Base-by-base conservation (phyloP, 2,888 invertebrate species). In the Temnothorax ravouxi region DNA sequence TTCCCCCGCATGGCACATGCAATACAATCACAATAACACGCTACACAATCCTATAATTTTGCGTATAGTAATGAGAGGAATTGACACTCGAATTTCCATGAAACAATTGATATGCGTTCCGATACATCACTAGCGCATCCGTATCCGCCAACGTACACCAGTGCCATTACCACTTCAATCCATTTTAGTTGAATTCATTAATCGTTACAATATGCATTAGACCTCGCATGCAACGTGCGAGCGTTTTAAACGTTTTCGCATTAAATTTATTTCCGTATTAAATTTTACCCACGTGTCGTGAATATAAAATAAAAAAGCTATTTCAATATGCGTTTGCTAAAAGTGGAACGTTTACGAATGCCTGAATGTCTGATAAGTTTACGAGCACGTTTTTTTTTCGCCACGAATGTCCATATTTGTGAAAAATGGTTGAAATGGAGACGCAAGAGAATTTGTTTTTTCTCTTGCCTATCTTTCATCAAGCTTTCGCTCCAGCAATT, bases 31-130 rank as follows among this genome's bases (percentile, higher is more conserved):
- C 67, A 41, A 54, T 84, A 81, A 81, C 69, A 38, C 44, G 75
- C 52, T 62, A 79, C 79, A 82, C 83, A 86, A 85, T 87, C 87
- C 81, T 86, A 87, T 87, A 90, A 90, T 88, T 88, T 88, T 74
- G 84, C 83, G 87, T 90, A 88, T 88, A 88, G 86, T 85, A 90
- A 89, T 89, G 88, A 87, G 85, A 85, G 90, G 84, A 87, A 90
- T 84, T 84, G 88, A 90, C 90, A 86, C 86, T 90, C 84, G 88
- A 88, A 88, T 90, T 90, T 90, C 90, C 89, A 90, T 90, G 88
- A 88, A 88, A 90, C 89, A 88, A 90, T 90, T 88, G 90, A 90
- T 90, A 88, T 88, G 87, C 89, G 75, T 89, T 90, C 86, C 88
- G 90, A 89, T 90, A 87, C 88, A 84, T 83, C 74, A 84, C 90